phyloP scores from a whole-genome alignment of 2,888 invertebrate species.

The Baronia brevicornis region DNA sequence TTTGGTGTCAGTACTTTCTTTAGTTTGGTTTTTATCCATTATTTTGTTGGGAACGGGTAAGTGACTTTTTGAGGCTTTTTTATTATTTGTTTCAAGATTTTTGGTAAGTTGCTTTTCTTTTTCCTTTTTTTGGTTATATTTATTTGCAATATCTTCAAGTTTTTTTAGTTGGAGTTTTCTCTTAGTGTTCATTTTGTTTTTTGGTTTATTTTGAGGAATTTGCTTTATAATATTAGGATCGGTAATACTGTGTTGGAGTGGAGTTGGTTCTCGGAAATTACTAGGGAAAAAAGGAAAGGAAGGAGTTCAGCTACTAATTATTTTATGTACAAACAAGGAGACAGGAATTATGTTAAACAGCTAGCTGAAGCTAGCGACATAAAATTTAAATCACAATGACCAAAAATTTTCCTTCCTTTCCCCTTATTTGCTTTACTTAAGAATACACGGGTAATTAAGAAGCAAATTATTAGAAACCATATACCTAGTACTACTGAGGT shows the following conservation, averaged over 20 bases:
- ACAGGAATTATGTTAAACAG: constrained; percentile 47
- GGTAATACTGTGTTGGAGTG: constrained; percentile 42
- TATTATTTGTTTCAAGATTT: constrained; percentile 22
- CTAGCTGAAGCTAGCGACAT: constrained; percentile 18
- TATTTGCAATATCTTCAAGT: constrained; percentile 52
- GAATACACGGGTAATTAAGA: constrained; percentile 17
- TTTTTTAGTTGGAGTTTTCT: constrained; percentile 57
- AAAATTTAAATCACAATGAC: constrained; percentile 22
- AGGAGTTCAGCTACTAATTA: constrained; percentile 34
- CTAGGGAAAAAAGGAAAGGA: constrained; percentile 69
- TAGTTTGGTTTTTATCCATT: constrained; percentile 19
- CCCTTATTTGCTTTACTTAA: constrained; percentile 59
- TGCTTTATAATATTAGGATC: constrained; percentile 41
- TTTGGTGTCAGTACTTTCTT: constrained; percentile 9
- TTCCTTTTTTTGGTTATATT: constrained; percentile 45
- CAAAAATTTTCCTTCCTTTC: constrained; percentile 56
- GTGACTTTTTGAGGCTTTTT: constrained; percentile 37
- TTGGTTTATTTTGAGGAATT: constrained; percentile 31
- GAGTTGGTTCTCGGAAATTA: constrained; percentile 41
- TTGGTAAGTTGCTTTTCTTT: constrained; percentile 21
- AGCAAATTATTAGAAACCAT: constrained; percentile 13
- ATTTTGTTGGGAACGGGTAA: constrained; percentile 45
- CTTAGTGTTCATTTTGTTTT: constrained; percentile 37
- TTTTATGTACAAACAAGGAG: constrained; percentile 63
- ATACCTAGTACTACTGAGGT: constrained; percentile 62